These are phyloP conservation scores for Melieria picta DNA, from an alignment of 2,888 invertebrate genomes.

Conservation along the genomic window DNA sequence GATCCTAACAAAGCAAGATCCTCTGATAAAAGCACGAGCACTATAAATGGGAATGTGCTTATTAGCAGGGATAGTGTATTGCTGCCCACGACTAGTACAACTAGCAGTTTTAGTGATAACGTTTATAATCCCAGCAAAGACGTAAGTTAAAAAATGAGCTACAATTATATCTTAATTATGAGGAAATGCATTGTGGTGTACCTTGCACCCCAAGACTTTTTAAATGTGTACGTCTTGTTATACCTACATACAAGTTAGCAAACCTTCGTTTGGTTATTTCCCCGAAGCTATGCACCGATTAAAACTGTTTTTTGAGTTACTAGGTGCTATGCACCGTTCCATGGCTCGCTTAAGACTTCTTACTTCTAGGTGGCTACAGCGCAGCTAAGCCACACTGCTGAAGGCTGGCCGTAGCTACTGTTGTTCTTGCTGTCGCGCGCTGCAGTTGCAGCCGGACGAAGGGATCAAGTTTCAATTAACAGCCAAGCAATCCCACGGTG, in stretches of 20 bases:
- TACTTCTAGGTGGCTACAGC: no score
- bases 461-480: no score
- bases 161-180: not conserved
- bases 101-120: not conserved
- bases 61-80: constrained; percentile 82
- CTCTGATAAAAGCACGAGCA: constrained; percentile 33
- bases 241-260: not conserved
- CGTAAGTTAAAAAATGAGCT: constrained; percentile 8
- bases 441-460: no score
- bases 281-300: no score
- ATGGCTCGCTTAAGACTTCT: no score
- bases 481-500: no score
- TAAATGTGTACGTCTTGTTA: not conserved
- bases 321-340: no score
- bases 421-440: no score
- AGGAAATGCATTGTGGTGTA: not conserved
- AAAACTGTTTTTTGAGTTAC: no score
- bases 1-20: constrained; percentile 23
- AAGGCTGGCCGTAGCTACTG: no score
- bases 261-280: no score
- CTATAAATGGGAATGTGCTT: constrained; percentile 69
- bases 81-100: constrained; percentile 67
- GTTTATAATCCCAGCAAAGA: constrained; percentile 12
- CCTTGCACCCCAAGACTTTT: not conserved
- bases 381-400: no score